phyloP scores from a whole-genome alignment of 2,113 vertebrate species.

The Corvus hawaiiensis region DNA sequence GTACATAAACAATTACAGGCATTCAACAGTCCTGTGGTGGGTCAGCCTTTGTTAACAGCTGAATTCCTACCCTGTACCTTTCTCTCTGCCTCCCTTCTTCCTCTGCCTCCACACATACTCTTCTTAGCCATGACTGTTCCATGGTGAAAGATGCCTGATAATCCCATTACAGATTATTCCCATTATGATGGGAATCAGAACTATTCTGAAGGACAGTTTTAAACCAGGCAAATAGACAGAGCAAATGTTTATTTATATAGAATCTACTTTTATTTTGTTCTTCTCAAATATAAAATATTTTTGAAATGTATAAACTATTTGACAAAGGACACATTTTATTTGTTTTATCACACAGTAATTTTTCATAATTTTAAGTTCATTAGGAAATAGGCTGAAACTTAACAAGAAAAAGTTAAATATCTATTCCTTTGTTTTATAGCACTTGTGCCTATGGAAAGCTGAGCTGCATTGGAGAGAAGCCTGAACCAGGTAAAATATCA shows the following conservation, averaged over 20 bases:
- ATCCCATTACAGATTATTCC: background rate
- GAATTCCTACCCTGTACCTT: background rate
- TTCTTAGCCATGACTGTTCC: background rate
- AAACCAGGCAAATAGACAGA: background rate
- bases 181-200: background rate
- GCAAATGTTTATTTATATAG: background rate
- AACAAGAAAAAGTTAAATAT: background rate
- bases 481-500: constrained; percentile 62
- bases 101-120: background rate
- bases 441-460: constrained; percentile 70
- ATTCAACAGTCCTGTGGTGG: background rate
- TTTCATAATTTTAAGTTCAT: background rate
- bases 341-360: background rate
- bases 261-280: background rate
- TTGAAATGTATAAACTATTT: background rate
- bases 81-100: background rate
- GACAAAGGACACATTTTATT: background rate
- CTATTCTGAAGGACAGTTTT: background rate
- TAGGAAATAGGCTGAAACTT: background rate
- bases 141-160: background rate
- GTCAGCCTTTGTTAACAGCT: background rate
- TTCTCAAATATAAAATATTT: background rate
- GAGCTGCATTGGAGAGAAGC: constrained; percentile 67
- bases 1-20: background rate
- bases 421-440: background rate